Evolutionary conservation across 2,888 invertebrate genomes (phyloP), one percentile per base, ranked within the genome.

Genomic region (Bugula neritina): DNA sequence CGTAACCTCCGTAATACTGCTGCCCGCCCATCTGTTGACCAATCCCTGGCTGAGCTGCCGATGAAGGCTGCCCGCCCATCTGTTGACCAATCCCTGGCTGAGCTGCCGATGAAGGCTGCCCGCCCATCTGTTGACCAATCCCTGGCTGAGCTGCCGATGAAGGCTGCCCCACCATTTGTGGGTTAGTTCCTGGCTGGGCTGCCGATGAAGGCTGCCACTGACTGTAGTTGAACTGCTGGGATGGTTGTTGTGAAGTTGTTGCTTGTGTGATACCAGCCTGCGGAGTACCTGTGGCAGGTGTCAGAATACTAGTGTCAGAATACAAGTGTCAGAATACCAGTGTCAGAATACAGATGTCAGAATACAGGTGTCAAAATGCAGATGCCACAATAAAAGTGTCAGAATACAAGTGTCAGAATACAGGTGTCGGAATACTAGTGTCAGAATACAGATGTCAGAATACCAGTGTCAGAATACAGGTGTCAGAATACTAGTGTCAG

Each of bases 171-270:
- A 23, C 13, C 27, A 25, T 21, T 57, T 21, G 57, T n/a, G 5
- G 52, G 10, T 52, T 10, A 17, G 10, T 10, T 10, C 21, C 10
- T 25, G 17, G 57, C 57, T 57, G 57, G 5, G 17, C 23, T 17
- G 5, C 21, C 25, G 13, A 57, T 25, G 17, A 25, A 5, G 17
- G 63, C 29, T 31, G 2, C 63, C 31, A 31, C n/a, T 63, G 63
- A 2, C 34, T n/a, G n/a, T 63, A 63, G 63, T 63, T 63, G 63
- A 29, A 63, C 31, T 63, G 63, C 34, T 63, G 63, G 10, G 27
- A 31, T 31, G 27, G 63, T 17, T 10, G 23, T 3, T 3, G 23
- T 55, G 55, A 3, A 17, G 55, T 5, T 17, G 55, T 2, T 25
- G 63, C 10, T n/a, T 63, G 63, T n/a, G 2, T 5, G 5, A 27